These are phyloP conservation scores for Rhynchotus rufescens DNA, from an alignment of 2,797 vertebrate genomes.

Conservation along the genomic window DNA sequence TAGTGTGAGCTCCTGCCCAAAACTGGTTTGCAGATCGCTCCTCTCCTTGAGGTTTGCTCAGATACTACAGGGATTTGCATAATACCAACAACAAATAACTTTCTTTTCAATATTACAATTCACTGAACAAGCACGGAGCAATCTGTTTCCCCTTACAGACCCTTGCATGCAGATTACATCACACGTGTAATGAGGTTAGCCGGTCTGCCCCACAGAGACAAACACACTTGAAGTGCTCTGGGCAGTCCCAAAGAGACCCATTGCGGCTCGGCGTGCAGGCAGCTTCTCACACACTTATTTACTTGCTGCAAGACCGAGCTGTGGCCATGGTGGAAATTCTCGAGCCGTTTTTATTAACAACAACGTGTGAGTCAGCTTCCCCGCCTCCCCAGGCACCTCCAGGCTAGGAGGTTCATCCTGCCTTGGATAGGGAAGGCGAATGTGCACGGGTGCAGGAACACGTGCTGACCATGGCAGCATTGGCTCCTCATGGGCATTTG, in stretches of 20 bases:
- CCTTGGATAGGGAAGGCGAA: background rate
- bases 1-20: background rate
- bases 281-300: conserved; percentile 25
- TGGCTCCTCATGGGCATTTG: background rate
- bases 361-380: conserved; percentile 9
- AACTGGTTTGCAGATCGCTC: background rate
- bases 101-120: background rate
- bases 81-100: background rate
- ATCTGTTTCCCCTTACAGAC: background rate
- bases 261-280: background rate
- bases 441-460: background rate
- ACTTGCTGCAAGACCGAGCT: background rate
- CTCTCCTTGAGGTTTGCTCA: background rate
- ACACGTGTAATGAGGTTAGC: background rate
- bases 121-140: background rate
- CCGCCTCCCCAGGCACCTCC: background rate
- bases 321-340: conserved; percentile 26
- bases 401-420: background rate
- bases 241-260: conserved; percentile 24
- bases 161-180: background rate
- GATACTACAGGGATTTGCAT: background rate
- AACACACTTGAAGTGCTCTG: background rate
- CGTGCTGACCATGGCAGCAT: background rate
- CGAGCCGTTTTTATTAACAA: conserved; percentile 21
- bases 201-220: background rate